Evolutionary conservation across 2,113 vertebrate genomes (phyloP).

Genomic region (Hydropotes inermis): DNA sequence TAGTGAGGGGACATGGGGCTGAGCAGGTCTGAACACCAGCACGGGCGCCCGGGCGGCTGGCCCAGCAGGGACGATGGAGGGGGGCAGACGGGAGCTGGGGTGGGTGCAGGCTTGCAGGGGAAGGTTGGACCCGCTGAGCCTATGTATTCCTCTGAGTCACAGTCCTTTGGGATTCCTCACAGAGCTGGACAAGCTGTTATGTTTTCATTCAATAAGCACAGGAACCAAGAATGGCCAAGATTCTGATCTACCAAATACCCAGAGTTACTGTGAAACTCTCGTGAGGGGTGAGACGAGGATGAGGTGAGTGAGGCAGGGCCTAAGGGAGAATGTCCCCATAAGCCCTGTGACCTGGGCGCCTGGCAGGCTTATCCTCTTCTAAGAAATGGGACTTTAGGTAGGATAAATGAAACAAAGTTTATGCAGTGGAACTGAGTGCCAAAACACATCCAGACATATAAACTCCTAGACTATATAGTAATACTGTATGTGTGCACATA

Average conservation of each 20-base stretch:
- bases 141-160: not conserved
- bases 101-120: not conserved
- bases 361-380: not conserved
- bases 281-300: not conserved
- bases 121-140: not conserved
- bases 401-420: not conserved
- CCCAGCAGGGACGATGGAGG: not conserved
- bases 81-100: not conserved
- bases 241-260: not conserved
- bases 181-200: not conserved
- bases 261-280: not conserved
- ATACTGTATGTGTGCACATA: fast-evolving
- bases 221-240: not conserved
- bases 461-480: not conserved
- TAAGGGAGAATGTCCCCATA: not conserved
- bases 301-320: not conserved
- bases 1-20: not conserved
- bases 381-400: not conserved
- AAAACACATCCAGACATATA: not conserved
- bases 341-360: not conserved
- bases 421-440: not conserved
- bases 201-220: not conserved
- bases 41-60: not conserved
- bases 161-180: not conserved
- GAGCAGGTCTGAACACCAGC: not conserved